phyloP scores from a whole-genome alignment of 2,797 vertebrate genomes.

The Orientallactaga sibirica region DNA sequence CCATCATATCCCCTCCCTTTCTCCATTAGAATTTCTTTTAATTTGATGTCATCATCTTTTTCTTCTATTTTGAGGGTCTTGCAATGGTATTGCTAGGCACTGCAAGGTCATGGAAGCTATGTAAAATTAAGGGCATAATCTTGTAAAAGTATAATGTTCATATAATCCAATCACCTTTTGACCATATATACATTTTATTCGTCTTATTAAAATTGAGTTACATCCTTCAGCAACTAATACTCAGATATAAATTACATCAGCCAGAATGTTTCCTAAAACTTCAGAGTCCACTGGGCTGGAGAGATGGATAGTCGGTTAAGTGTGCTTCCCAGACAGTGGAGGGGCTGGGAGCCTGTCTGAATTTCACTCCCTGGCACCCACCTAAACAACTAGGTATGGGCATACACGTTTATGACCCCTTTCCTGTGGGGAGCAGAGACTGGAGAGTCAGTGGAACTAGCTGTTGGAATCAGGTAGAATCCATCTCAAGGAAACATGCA shows the following conservation, averaged over 20 bases:
- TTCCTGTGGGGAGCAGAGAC: too few relatives aligned
- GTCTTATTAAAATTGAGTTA: constrained; percentile 31
- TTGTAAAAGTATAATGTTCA: constrained; percentile 29
- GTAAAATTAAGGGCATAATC: constrained; percentile 16
- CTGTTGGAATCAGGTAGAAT: too few relatives aligned
- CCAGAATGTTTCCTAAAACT: constrained; percentile 15
- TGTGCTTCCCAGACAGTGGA: neutral
- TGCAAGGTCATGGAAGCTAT: neutral
- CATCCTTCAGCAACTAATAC: neutral
- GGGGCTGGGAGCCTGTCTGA: too few relatives aligned
- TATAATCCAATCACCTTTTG: neutral
- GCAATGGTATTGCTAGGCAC: too few relatives aligned
- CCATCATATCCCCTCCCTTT: too few relatives aligned
- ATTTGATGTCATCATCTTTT: too few relatives aligned
- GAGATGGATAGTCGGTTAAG: neutral
- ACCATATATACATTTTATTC: neutral
- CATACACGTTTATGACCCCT: too few relatives aligned
- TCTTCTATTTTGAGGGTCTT: too few relatives aligned
- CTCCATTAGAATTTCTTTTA: too few relatives aligned
- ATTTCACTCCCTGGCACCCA: neutral
- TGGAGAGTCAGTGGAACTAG: too few relatives aligned
- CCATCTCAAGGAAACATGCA: too few relatives aligned
- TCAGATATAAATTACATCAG: neutral
- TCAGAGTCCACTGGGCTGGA: neutral
- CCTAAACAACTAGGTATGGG: too few relatives aligned